A percentile compares a stretch with the other conserved stretches of the same genome.
phyloP scores from a whole-genome alignment of 2,888 invertebrate genomes.

The Stratiomys singularior region DNA sequence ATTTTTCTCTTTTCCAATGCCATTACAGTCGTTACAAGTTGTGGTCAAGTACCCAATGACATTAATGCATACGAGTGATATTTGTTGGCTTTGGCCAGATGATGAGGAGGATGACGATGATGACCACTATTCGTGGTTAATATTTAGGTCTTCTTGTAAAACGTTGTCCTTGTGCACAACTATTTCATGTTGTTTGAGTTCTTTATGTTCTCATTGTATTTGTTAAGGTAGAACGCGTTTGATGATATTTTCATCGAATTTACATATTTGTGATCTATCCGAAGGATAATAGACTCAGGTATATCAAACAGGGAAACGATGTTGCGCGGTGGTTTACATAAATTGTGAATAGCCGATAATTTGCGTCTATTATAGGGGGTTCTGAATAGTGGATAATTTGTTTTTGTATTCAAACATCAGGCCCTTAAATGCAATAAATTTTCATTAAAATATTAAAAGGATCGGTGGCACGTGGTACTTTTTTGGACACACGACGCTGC shows the following conservation, averaged over 20 bases:
- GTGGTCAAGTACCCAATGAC: conserved; percentile 25
- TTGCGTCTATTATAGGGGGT: too few species aligned
- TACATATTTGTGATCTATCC: too few species aligned
- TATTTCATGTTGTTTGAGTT: not conserved
- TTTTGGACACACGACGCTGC: too few species aligned
- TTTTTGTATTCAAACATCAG: too few species aligned
- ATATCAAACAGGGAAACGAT: too few species aligned
- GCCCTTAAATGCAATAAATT: too few species aligned
- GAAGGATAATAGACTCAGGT: too few species aligned
- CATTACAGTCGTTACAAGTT: conserved; percentile 27
- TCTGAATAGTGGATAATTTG: too few species aligned
- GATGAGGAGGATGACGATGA: not conserved
- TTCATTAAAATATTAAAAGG: too few species aligned
- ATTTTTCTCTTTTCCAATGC: conserved; percentile 18
- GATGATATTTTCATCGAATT: not conserved
- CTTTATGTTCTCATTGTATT: not conserved
- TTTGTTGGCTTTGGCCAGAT: not conserved
- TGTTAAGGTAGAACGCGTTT: not conserved
- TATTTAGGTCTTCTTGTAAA: not conserved
- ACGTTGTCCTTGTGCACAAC: not conserved
- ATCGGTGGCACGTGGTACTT: too few species aligned
- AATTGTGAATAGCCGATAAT: too few species aligned
- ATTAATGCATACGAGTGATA: not conserved
- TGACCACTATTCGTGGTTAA: not conserved
- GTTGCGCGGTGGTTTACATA: too few species aligned